These are phyloP conservation scores for Apoda limacodes DNA, from an alignment of 2,888 invertebrate species.

Conservation along the genomic window DNA sequence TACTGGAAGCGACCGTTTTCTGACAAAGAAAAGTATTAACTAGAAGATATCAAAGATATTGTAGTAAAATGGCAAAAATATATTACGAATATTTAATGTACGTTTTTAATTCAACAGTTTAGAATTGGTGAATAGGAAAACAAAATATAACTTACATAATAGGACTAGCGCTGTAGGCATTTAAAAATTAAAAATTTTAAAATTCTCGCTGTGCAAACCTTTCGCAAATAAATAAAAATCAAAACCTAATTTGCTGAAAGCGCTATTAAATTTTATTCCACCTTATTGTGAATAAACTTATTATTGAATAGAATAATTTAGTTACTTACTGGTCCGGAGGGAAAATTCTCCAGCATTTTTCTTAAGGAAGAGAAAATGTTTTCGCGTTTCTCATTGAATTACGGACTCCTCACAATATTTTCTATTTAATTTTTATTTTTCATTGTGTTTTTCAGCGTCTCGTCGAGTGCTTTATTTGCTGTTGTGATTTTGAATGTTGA, in stretches of 20 bases:
- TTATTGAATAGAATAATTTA: conserved; percentile 60
- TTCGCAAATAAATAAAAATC: too few species aligned
- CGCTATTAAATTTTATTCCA: conserved; percentile 31
- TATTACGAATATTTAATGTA: too few species aligned
- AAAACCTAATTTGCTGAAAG: conserved; percentile 25
- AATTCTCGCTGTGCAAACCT: too few species aligned
- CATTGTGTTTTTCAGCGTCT: conserved; percentile 38
- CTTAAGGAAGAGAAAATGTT: conserved; percentile 29
- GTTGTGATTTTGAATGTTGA: conserved; percentile 44
- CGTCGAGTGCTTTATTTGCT: conserved; percentile 32
- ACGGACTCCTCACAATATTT: conserved; percentile 55
- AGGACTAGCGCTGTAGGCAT: too few species aligned
- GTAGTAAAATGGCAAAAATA: too few species aligned
- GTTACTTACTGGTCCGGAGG: conserved; percentile 30
- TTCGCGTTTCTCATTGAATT: conserved; percentile 50
- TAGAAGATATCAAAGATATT: too few species aligned
- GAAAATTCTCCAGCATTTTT: conserved; percentile 34
- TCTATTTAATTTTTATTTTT: conserved; percentile 60
- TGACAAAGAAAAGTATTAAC: too few species aligned
- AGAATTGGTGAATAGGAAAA: too few species aligned
- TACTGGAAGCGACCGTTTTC: conserved; percentile 19
- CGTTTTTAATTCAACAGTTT: too few species aligned
- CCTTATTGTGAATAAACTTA: conserved; percentile 60
- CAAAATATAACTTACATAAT: too few species aligned
- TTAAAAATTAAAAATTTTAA: too few species aligned